phyloP scores from a whole-genome alignment of 2,113 vertebrate genomes.

The Pollachius pollachius region DNA sequence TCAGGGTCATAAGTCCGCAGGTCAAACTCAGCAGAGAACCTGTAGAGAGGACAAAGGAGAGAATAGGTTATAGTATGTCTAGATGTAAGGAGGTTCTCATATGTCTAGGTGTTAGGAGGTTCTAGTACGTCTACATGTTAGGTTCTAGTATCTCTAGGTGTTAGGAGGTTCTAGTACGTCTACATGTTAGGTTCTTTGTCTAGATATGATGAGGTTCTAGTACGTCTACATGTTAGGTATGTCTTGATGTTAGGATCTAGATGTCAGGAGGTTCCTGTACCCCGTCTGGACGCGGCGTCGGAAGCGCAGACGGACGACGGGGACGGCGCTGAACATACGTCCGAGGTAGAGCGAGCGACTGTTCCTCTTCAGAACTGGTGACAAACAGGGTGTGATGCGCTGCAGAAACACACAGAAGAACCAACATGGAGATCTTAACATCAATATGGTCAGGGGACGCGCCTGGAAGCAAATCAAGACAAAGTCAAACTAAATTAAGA shows the following conservation, averaged over 20 bases:
- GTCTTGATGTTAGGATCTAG: neutral
- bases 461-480: no score
- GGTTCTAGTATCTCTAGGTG: no score
- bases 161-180: neutral
- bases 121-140: no score
- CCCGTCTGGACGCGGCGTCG: slow-evolving; percentile 85
- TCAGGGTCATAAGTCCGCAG: slow-evolving; percentile 93
- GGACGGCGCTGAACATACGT: slow-evolving; percentile 89
- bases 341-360: slow-evolving; percentile 91
- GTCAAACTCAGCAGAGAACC: slow-evolving; percentile 90
- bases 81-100: no score
- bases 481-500: no score
- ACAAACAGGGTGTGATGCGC: slow-evolving; percentile 82
- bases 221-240: neutral
- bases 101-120: no score
- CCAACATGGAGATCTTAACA: neutral
- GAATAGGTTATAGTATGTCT: neutral
- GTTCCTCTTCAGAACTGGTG: slow-evolving; percentile 81
- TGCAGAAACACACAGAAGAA: slow-evolving; percentile 44
- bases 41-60: slow-evolving; percentile 27
- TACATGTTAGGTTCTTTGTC: slow-evolving; percentile 32
- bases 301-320: slow-evolving; percentile 88
- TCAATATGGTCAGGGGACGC: no score
- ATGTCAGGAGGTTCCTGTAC: slow-evolving; percentile 68
- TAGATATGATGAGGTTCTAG: neutral